Conservation (phyloP, 2,888 invertebrate species). For the Agapostemon virescens region DNA sequence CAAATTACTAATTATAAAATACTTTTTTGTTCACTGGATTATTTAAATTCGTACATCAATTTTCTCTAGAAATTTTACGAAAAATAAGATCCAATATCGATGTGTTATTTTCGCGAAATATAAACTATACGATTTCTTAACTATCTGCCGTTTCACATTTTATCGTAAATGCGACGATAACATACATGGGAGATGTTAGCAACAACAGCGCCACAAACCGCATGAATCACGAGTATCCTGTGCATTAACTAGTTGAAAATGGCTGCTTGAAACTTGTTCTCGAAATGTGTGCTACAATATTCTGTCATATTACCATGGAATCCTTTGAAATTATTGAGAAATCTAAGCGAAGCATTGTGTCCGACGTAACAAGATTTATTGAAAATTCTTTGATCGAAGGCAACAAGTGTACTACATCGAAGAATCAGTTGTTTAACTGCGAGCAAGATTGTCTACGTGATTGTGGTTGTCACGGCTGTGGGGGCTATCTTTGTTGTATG, state of each 20-base stretch:
- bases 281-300: conserved; percentile 64
- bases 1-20: conserved; percentile 9
- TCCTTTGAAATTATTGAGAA: conserved; percentile 64
- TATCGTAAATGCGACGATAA: background rate
- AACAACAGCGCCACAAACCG: conserved; percentile 33
- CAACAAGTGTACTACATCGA: conserved; percentile 47
- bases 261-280: conserved; percentile 73
- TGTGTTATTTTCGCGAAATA: background rate
- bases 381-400: conserved; percentile 42
- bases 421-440: conserved; percentile 55
- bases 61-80: background rate
- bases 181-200: background rate
- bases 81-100: background rate
- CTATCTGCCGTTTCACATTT: background rate
- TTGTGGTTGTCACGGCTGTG: conserved; percentile 67
- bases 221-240: conserved; percentile 16
- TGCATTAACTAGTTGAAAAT: conserved; percentile 69
- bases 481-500: conserved; percentile 71
- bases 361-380: conserved; percentile 44
- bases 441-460: conserved; percentile 52
- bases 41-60: background rate
- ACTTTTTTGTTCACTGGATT: background rate
- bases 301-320: conserved; percentile 73
- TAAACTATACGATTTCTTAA: background rate
- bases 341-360: conserved; percentile 58